Evolutionary conservation across 1,140 invertebrate species (phyloP).

Genomic region (Propsilocerus akamusi): DNA sequence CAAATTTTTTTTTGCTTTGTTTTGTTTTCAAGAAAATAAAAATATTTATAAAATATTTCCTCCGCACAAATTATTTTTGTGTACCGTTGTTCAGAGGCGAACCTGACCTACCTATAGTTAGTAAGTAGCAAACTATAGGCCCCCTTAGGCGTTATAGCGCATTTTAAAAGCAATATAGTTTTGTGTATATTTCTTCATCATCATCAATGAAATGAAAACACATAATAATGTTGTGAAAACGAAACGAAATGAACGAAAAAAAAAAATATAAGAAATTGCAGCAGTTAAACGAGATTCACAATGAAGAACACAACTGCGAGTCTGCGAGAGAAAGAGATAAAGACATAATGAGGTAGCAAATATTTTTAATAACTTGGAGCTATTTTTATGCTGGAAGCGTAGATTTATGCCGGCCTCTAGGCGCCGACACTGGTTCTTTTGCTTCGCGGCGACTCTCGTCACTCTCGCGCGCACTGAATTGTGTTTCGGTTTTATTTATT

Average conservation of each 20-base stretch:
- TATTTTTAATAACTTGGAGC: not conserved
- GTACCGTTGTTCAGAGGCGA: not conserved
- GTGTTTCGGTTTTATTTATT: too few species aligned
- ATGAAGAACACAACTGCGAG: too few species aligned
- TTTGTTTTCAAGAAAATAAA: not conserved
- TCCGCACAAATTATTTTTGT: too few species aligned
- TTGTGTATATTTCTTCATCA: not conserved
- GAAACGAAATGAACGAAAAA: not conserved
- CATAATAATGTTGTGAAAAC: too few species aligned
- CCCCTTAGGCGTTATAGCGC: not conserved
- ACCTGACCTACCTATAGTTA: slow-evolving; percentile 2
- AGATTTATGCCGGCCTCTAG: not conserved
- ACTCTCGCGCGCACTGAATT: too few species aligned
- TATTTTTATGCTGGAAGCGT: not conserved
- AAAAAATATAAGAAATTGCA: not conserved
- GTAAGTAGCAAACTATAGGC: too few species aligned
- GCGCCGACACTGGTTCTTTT: not conserved
- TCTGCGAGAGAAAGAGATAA: not conserved
- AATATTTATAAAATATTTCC: too few species aligned
- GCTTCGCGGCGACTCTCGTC: too few species aligned
- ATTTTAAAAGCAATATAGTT: not conserved
- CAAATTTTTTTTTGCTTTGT: not conserved
- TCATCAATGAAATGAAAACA: not conserved
- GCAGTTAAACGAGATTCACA: too few species aligned
- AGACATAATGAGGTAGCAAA: not conserved